Evolutionary conservation across 2,888 invertebrate genomes (phyloP), one percentile per base, ranked within the genome.

Genomic region (Alcis repandata): DNA sequence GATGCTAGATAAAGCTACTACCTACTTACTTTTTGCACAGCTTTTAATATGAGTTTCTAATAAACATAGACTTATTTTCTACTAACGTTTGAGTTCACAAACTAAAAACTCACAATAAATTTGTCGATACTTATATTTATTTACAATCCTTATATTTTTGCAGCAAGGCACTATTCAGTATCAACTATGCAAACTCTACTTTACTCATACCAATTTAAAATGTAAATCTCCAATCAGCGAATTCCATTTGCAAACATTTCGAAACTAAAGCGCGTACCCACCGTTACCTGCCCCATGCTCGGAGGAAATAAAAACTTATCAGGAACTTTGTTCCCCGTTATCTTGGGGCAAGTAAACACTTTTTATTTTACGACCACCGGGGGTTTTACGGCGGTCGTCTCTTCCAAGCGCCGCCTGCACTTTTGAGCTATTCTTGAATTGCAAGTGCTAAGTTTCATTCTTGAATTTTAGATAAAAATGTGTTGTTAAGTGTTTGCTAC

Each of bases 251-350:
- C 71, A 68, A 72, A 78, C 66, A 67, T 71, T 72, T 69, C 67
- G 45, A 71, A 75, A 77, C 64, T 79, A 75, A 75, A 75, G 69
- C 69, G 76, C 72, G 73, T 79, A 38, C 43, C 56, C 32, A 48
- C n/a, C 68, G 79, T 83, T 88, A 87, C 87, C 87, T 85, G 86
- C 78, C 72, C 82, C 84, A 53, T 58, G 59, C 85, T 83, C 82
- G 65, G 74, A 83, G 85, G 87, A 88, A 90, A 92, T 92, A 92
- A 93, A 92, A 92, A 91, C 87, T 91, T 92, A 92, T 92, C 91
- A 89, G 82, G 78, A 92, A 92, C 88, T 92, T 91, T 87, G 88
- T 87, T 83, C 85, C 82, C 83, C 60, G 87, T 88, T 92, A 92
- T 92, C 92, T 91, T 78, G 78, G 81, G 84, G 84, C 84, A 84